A percentile compares a stretch with the other conserved stretches of the same genome.
Evolutionary conservation across 2,797 vertebrate species (phyloP).

Genomic region (Alosa sapidissima): DNA sequence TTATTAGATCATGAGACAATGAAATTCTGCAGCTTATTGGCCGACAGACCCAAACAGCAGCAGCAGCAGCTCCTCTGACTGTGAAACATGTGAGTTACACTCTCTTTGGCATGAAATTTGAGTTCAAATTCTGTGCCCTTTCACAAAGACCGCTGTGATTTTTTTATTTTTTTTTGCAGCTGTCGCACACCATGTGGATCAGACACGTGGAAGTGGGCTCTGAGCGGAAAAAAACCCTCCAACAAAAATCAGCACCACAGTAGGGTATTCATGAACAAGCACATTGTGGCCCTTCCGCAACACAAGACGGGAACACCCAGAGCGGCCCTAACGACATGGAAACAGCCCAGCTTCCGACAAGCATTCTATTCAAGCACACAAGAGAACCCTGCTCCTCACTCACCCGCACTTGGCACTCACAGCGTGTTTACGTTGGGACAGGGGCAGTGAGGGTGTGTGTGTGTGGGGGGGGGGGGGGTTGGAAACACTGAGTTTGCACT

Average conservation of each 20-base stretch:
- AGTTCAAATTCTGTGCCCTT: neutral
- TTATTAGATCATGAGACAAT: slow-evolving; percentile 1
- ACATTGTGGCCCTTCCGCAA: slow-evolving; percentile 49
- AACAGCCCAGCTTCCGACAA: slow-evolving; percentile 70
- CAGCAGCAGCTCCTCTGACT: neutral
- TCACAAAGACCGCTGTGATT: slow-evolving; percentile 5
- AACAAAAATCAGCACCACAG: slow-evolving; percentile 53
- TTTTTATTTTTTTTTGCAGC: neutral
- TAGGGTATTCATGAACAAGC: slow-evolving; percentile 59
- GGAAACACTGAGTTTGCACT: slow-evolving; percentile 30
- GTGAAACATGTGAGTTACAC: neutral
- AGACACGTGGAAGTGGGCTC: slow-evolving; percentile 2
- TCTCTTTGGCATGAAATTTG: neutral
- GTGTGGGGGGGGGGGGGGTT: slow-evolving; percentile 21
- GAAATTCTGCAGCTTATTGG: neutral
- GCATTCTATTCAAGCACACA: slow-evolving; percentile 66
- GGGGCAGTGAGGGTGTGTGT: slow-evolving; percentile 8
- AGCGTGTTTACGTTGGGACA: slow-evolving; percentile 9
- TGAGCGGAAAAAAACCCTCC: slow-evolving; percentile 10
- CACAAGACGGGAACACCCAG: slow-evolving; percentile 62
- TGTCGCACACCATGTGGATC: neutral
- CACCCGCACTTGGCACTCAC: slow-evolving; percentile 49
- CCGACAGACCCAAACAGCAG: neutral
- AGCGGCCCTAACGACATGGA: slow-evolving; percentile 66
- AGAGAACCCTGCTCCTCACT: slow-evolving; percentile 54